These are phyloP conservation scores for Catocala nupta DNA, from an alignment of 2,888 invertebrate species.

Conservation along the genomic window DNA sequence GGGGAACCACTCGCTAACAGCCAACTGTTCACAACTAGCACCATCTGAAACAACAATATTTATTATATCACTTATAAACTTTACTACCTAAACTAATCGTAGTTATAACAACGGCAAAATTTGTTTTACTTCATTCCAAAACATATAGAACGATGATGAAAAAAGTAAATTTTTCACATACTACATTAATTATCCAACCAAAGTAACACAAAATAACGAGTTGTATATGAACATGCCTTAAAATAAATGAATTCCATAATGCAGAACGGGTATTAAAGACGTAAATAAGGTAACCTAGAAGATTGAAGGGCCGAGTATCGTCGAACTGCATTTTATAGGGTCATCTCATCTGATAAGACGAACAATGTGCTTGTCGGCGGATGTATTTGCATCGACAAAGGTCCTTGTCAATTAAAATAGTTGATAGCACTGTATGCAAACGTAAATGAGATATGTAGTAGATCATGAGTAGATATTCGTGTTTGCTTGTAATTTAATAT, in stretches of 20 bases:
- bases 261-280: constrained; percentile 36
- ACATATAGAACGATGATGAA: no score
- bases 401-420: constrained; percentile 80
- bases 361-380: constrained; percentile 72
- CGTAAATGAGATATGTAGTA: constrained; percentile 53
- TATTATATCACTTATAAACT: neutral
- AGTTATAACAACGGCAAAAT: no score
- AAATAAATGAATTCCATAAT: constrained; percentile 66
- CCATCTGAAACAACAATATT: constrained; percentile 47
- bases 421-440: constrained; percentile 69
- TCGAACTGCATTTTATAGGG: constrained; percentile 72
- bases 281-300: constrained; percentile 55
- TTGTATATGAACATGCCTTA: constrained; percentile 60
- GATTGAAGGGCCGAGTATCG: constrained; percentile 64
- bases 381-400: constrained; percentile 75
- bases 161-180: no score
- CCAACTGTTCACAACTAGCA: constrained; percentile 63
- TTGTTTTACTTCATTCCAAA: no score
- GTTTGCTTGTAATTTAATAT: constrained; percentile 41
- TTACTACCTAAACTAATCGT: no score
- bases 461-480: constrained; percentile 32
- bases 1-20: constrained; percentile 60
- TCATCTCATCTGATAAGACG: constrained; percentile 73
- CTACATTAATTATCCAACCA: no score
- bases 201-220: no score